Evolutionary conservation across 1,140 invertebrate species (phyloP), one percentile per base, ranked within the genome.

Genomic region (Cyphomyrmex costatus): DNA sequence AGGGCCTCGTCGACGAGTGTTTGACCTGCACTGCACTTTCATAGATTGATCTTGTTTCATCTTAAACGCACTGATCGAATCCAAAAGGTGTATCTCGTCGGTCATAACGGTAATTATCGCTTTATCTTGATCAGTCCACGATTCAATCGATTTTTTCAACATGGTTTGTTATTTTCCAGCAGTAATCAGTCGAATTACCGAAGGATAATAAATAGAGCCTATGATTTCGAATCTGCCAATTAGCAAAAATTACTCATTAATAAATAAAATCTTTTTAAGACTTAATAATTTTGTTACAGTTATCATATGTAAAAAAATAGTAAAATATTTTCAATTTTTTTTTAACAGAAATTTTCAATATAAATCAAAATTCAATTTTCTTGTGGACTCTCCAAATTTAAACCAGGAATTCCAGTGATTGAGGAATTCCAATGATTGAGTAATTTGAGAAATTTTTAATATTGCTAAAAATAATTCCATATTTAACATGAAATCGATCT

Each of bases 21-120:
- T 83, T 71, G 68, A 74, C 24, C 68, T 56, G 24, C 36, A 12
- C 27, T 33, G 77, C 65, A 73, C 66, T 83, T 83, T 83, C 68
- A 74, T 56, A 58, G 68, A 83, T 74, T 71, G 79, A 83, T 73
- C 79, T 83, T 24, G 66, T 60, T 60, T 83, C 79, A 21, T 83
- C 4, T 60, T 21, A 60, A 82, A 33, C 51, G 78, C 53, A n/a
- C 36, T 82, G 24, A 30, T 58, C 79, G 66, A 82, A 73, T 83
- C 68, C 36, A 42, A n/a, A n/a, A 33, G 24, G 21, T 70, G 36
- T 56, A 80, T 58, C 65, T 70, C 49, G 63, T 14, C 21, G 65
- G 8, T 73, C 19, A 24, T 82, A 71, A 82, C 33, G 33, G 53
- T 53, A 46, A 58, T 83, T 83, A 79, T 79, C 61, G 21, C 27